phyloP scores from a whole-genome alignment of 92 coral and sea anemone genomes.

The Virgularia gustaviana region DNA sequence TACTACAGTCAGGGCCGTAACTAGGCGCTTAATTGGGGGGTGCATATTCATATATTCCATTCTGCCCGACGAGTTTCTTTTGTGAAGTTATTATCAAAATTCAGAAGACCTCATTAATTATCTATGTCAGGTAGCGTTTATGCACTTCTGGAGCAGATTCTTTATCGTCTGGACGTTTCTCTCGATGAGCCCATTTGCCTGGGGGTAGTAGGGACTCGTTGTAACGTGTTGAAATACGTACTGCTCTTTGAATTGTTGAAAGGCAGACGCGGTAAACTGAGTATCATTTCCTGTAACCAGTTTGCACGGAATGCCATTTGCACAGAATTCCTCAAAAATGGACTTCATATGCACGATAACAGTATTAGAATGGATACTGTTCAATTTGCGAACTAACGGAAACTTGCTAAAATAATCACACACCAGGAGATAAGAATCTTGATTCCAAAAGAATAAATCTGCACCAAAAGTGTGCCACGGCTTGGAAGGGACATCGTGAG shows the following conservation, averaged over 20 bases:
- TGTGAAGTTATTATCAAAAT: no score
- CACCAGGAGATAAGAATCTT: neutral
- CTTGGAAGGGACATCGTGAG: conserved; percentile 51
- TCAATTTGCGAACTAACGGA: conserved; percentile 34
- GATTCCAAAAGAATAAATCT: conserved; percentile 37
- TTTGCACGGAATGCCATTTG: conserved; percentile 58
- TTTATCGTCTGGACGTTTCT: conserved; percentile 6
- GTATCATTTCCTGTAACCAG: conserved; percentile 53
- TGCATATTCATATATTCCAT: no score
- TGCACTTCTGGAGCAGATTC: conserved; percentile 17
- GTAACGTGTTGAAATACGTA: conserved; percentile 25
- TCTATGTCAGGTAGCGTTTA: no score
- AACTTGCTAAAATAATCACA: conserved; percentile 30
- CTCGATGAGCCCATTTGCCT: conserved; percentile 21
- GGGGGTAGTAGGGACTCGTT: conserved; percentile 18
- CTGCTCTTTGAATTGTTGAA: conserved; percentile 11
- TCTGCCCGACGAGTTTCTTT: no score
- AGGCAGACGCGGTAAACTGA: conserved; percentile 54
- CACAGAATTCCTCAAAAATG: conserved; percentile 58
- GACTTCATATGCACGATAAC: conserved; percentile 48
- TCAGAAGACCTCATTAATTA: no score
- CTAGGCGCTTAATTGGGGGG: no score
- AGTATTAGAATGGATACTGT: conserved; percentile 46
- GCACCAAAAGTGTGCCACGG: conserved; percentile 55
- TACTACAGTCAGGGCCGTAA: no score